A percentile compares a stretch with the other conserved stretches of the same genome.
These are phyloP conservation scores for Notolepis coatsorum DNA, from an alignment of 2,797 vertebrate genomes.

Conservation along the genomic window DNA sequence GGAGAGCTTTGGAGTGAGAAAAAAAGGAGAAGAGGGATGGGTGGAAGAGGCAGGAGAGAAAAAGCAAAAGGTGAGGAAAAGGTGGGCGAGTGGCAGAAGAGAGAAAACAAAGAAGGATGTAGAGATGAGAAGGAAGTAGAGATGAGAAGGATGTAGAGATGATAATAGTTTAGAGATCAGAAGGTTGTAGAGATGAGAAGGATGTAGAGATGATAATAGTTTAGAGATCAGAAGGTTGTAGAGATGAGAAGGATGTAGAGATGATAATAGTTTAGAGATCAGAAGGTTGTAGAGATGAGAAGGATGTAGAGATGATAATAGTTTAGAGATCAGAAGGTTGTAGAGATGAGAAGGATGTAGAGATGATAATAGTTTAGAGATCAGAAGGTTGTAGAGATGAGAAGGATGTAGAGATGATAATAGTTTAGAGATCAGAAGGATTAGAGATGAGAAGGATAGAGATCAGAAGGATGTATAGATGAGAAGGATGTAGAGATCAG, in stretches of 20 bases:
- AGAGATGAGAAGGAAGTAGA: conserved; percentile 11
- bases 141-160: conserved; percentile 7
- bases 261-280: conserved; percentile 5
- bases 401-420: conserved; percentile 17
- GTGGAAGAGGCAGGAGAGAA: conserved; percentile 37
- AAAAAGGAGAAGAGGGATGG: conserved; percentile 28
- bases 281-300: not conserved
- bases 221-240: too few relatives aligned
- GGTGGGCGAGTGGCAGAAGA: conserved; percentile 15
- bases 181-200: too few relatives aligned
- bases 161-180: not conserved
- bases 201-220: not conserved
- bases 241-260: not conserved
- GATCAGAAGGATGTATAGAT: not conserved
- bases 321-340: too few relatives aligned
- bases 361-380: too few relatives aligned
- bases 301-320: not conserved
- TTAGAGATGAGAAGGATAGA: not conserved
- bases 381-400: conserved; percentile 3
- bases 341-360: not conserved
- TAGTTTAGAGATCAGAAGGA: not conserved
- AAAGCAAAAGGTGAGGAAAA: conserved; percentile 35
- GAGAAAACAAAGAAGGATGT: conserved; percentile 6
- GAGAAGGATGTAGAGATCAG: too few relatives aligned
- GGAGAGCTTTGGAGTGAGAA: conserved; percentile 24